Evolutionary conservation across 2,797 vertebrate genomes (phyloP), one percentile per base, ranked within the genome.

Genomic region (Lithobates sylvaticus): DNA sequence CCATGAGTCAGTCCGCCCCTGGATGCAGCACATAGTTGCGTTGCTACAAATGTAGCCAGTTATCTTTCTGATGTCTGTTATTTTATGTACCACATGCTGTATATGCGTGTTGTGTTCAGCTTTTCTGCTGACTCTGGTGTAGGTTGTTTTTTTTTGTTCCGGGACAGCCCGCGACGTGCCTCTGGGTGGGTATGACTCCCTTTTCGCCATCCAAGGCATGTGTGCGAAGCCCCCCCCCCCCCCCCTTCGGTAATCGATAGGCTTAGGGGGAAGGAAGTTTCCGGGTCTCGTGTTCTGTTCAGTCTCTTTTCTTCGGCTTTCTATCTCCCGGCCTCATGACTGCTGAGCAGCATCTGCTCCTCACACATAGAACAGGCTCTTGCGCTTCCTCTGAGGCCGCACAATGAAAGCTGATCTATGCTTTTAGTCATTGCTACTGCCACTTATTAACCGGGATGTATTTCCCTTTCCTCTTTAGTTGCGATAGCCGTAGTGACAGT

Each of bases 351-450:
- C 84, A 85, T 80, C 84, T 80, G 84, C 76, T 68, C 16, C 21
- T 21, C 16, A 27, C 69, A 67, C 70, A 32, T 58, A 18, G 23
- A 23, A 12, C 26, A 67, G 21, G 16, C 71, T 58, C 61, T 27
- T 78, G 36, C 21, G 54, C 79, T 76, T n/a, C 76, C 68, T 70
- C 44, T 78, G 83, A 15, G 32, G 34, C 68, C 44, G 32, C 83
- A 76, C n/a, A 54, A n/a, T 69, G 78, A 86, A 71, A 86, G 67
- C 8, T 64, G 84, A 86, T 86, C 65, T 71, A 23, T 71, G 50
- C 68, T 58, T 34, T 54, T 70, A 80, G 65, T 70, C 44, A 44
- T 70, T 47, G 42, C 39, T 68, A 10, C 67, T 54, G 67, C 21
- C 68, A 58, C 69, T 81, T 23, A 50, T 65, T 65, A 7, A 29